These are phyloP conservation scores for Cotesia typhae DNA, from an alignment of 1,140 invertebrate species.

Conservation along the genomic window DNA sequence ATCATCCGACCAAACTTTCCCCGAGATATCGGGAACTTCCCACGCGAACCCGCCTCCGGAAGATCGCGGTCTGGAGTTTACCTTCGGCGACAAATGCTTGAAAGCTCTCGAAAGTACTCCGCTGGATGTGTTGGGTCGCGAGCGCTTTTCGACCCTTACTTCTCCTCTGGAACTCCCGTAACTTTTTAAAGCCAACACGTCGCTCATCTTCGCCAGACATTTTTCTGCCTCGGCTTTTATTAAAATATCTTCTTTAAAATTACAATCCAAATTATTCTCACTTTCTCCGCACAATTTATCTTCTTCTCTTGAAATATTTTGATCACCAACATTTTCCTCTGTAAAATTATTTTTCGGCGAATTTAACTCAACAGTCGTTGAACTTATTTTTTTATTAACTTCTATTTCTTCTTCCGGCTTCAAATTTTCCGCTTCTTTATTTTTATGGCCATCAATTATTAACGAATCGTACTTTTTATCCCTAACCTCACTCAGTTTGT, in stretches of 20 bases:
- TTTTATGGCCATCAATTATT: background rate
- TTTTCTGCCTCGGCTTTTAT: background rate
- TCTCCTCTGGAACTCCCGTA: background rate
- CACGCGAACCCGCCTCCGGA: slow-evolving; percentile 33
- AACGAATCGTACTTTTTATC: background rate
- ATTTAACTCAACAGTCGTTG: background rate
- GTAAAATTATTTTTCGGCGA: background rate
- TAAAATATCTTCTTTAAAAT: background rate
- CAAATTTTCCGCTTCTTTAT: background rate
- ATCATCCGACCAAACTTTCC: slow-evolving; percentile 13
- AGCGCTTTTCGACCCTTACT: slow-evolving; percentile 13
- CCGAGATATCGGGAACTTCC: slow-evolving; percentile 35
- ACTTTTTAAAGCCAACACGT: slow-evolving; percentile 41
- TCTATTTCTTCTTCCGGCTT: background rate
- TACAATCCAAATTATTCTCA: background rate
- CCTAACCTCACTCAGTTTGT: background rate
- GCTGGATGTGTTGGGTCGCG: slow-evolving; percentile 21
- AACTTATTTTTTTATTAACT: background rate
- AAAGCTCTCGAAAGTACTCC: background rate
- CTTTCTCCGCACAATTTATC: background rate
- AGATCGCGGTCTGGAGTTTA: slow-evolving; percentile 32
- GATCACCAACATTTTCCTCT: background rate
- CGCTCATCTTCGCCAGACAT: slow-evolving; percentile 44
- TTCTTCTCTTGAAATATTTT: background rate
- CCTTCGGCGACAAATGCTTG: slow-evolving; percentile 21